Conservation (phyloP, 1,140 invertebrate species). For the Colletes gigas region DNA sequence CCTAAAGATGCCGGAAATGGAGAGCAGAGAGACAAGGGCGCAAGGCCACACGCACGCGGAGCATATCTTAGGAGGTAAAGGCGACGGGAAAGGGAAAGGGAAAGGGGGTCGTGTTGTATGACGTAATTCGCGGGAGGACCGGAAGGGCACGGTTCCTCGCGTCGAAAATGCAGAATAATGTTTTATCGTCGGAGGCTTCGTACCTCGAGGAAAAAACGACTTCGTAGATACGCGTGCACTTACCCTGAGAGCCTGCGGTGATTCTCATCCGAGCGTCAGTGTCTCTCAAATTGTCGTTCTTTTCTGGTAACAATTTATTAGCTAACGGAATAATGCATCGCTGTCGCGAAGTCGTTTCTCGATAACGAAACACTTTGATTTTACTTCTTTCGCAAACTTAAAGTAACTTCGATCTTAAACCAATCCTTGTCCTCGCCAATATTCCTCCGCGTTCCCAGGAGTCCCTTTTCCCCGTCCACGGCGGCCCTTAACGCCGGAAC, state of each 20-base stretch:
- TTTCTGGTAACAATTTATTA: too few species aligned
- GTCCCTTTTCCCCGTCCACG: neutral
- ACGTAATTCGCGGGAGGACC: neutral
- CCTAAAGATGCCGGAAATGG: constrained; percentile 84
- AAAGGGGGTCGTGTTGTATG: constrained; percentile 3
- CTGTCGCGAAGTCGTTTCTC: too few species aligned
- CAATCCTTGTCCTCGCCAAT: too few species aligned
- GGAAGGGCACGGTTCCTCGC: neutral
- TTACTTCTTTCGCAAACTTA: too few species aligned
- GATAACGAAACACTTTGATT: too few species aligned
- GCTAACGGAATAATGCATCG: too few species aligned
- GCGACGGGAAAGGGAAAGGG: constrained; percentile 10
- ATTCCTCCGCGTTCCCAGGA: neutral
- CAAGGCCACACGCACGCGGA: constrained; percentile 80
- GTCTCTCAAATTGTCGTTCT: too few species aligned
- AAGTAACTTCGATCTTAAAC: too few species aligned
- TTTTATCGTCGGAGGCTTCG: constrained; percentile 4
- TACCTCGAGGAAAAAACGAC: constrained; percentile 3
- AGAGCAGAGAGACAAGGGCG: constrained; percentile 82
- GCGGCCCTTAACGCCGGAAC: neutral
- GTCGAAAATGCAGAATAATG: neutral
- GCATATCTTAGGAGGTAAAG: constrained; percentile 77
- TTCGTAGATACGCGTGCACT: constrained; percentile 10
- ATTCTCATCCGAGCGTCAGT: too few species aligned
- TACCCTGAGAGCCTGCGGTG: neutral